phyloP scores from a whole-genome alignment of 1,140 invertebrate genomes.

The Vollenhovia emeryi region DNA sequence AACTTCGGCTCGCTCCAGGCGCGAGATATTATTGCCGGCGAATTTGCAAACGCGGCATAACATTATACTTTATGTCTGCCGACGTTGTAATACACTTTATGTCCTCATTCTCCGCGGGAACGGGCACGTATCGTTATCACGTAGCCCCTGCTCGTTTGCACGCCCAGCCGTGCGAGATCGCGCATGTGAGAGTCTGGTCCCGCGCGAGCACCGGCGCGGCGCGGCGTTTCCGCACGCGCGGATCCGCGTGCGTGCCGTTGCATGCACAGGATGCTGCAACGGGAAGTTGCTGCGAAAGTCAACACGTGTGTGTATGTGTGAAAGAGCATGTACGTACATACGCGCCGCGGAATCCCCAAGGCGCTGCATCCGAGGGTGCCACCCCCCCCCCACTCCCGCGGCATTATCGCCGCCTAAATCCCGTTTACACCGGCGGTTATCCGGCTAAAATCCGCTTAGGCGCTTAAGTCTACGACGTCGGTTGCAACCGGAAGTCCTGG shows the following conservation, averaged over 20 bases:
- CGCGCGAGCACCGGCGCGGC: not conserved
- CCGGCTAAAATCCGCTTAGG: conserved; percentile 40
- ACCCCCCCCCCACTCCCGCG: not conserved
- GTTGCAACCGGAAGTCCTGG: conserved; percentile 5
- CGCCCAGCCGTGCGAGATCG: not conserved
- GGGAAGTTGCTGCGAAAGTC: conserved; percentile 9
- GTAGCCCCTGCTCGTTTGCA: conserved; percentile 4
- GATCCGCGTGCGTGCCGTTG: not conserved
- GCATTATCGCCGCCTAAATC: conserved; percentile 52
- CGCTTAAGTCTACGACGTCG: not conserved
- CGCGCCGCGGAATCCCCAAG: conserved; percentile 6
- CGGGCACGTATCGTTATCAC: conserved; percentile 13
- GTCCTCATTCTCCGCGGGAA: not conserved
- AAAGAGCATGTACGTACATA: not conserved
- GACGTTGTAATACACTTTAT: conserved; percentile 23
- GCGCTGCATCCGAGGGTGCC: not conserved
- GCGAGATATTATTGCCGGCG: not conserved
- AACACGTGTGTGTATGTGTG: not conserved
- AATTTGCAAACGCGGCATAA: conserved; percentile 1
- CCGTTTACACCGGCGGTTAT: conserved; percentile 31
- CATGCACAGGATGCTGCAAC: not conserved
- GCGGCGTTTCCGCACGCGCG: not conserved
- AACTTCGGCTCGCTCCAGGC: not conserved
- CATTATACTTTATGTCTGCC: conserved; percentile 9
- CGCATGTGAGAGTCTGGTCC: not conserved